phyloP scores from a whole-genome alignment of 2,888 invertebrate genomes.

The Tenthredo scrophulariae region DNA sequence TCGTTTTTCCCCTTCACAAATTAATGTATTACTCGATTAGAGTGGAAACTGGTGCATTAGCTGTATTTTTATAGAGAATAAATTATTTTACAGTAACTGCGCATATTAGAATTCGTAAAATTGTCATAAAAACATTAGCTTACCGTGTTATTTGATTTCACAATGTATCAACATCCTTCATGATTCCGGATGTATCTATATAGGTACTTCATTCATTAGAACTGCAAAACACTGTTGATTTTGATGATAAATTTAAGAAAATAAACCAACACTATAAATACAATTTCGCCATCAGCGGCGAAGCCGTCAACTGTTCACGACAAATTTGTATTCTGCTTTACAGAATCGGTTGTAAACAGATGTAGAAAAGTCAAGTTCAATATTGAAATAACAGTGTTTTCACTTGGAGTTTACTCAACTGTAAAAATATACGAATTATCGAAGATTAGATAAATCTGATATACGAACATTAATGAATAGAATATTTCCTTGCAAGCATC shows the following conservation, averaged over 20 bases:
- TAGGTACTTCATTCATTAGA: neutral
- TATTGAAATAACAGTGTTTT: constrained; percentile 11
- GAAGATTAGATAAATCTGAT: constrained; percentile 14
- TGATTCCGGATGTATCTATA: neutral
- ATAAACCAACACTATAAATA: neutral
- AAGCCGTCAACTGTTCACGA: constrained; percentile 20
- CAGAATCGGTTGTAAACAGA: constrained; percentile 10
- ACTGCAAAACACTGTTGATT: constrained; percentile 1
- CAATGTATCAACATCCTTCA: neutral
- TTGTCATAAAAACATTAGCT: neutral
- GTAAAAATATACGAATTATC: neutral
- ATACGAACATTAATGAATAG: neutral
- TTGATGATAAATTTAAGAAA: constrained; percentile 8
- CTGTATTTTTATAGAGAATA: neutral
- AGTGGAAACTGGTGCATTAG: neutral
- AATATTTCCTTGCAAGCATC: neutral
- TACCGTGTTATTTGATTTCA: constrained; percentile 14
- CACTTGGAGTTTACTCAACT: neutral
- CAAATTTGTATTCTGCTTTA: neutral
- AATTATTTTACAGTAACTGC: constrained; percentile 8
- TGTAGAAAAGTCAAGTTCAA: neutral
- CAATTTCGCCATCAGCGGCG: constrained; percentile 18
- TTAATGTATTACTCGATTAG: neutral
- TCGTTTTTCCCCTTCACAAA: neutral
- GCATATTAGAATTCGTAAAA: neutral